Evolutionary conservation across 1,140 invertebrate species (phyloP).

Genomic region (Drosophila tsacasi): DNA sequence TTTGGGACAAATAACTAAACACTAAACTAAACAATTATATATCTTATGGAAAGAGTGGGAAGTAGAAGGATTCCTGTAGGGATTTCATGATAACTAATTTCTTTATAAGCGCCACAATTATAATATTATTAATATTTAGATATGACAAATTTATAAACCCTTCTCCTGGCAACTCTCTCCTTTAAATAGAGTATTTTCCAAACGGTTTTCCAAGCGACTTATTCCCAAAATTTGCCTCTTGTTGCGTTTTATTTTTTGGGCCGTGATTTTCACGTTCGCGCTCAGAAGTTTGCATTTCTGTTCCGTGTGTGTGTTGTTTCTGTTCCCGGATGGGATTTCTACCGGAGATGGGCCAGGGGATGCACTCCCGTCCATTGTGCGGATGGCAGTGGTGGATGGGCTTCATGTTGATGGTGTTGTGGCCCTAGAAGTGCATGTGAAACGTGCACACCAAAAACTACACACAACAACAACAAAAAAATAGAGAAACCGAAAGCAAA

Average conservation of each 20-base stretch:
- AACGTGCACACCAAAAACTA: constrained; percentile 55
- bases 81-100: neutral
- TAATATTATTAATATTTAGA: no score
- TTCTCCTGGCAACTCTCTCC: neutral
- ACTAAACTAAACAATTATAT: no score
- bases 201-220: constrained; percentile 19
- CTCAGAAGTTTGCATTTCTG: constrained; percentile 53
- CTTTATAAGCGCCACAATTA: neutral
- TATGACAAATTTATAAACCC: no score
- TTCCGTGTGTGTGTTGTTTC: constrained; percentile 26
- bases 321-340: constrained; percentile 34
- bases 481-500: constrained; percentile 30
- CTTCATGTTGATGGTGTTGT: constrained; percentile 56
- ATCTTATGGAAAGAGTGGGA: neutral
- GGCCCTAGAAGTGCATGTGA: constrained; percentile 71
- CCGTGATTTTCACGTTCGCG: constrained; percentile 73
- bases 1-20: neutral
- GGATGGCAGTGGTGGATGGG: constrained; percentile 1
- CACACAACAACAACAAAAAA: neutral
- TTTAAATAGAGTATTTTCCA: constrained; percentile 9
- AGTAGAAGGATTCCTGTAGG: neutral
- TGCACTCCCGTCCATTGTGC: neutral
- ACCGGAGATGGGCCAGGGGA: no score
- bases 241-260: constrained; percentile 67
- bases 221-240: constrained; percentile 39